phyloP scores from a whole-genome alignment of 1,140 invertebrate genomes.

The Drosophila sp. region DNA sequence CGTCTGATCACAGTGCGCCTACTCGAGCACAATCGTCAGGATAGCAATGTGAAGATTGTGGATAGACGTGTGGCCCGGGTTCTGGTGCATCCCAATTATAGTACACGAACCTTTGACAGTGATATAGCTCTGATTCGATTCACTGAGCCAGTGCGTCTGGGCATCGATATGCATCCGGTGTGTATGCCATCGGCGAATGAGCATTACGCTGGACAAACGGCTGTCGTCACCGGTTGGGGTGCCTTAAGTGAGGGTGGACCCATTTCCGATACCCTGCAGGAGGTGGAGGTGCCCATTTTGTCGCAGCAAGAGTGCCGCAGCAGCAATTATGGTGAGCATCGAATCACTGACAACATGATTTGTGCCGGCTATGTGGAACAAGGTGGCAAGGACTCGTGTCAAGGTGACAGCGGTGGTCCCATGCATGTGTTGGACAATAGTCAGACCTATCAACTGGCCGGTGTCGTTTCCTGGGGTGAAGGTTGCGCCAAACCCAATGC shows the following conservation, averaged over 20 bases:
- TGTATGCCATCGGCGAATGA: constrained; percentile 87
- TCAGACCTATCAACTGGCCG: constrained; percentile 77
- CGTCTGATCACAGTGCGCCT: constrained; percentile 88
- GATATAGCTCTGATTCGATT: constrained; percentile 91
- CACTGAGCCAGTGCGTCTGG: constrained; percentile 85
- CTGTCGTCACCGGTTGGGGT: constrained; percentile 89
- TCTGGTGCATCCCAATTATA: constrained; percentile 68
- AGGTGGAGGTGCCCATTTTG: constrained; percentile 89
- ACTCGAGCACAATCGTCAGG: constrained; percentile 89
- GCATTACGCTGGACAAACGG: constrained; percentile 84
- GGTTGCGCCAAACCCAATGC: constrained; percentile 90
- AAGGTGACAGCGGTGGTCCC: constrained; percentile 89
- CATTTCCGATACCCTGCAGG: constrained; percentile 85
- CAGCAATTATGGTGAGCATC: constrained; percentile 86
- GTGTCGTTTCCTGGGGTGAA: constrained; percentile 91
- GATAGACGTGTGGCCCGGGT: constrained; percentile 82
- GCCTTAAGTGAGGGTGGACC: constrained; percentile 85
- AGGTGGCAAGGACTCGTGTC: constrained; percentile 90
- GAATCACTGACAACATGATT: constrained; percentile 93
- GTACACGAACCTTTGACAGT: constrained; percentile 87
- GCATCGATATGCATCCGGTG: constrained; percentile 87
- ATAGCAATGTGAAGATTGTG: constrained; percentile 66
- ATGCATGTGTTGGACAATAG: constrained; percentile 84
- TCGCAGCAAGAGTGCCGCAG: constrained; percentile 88
- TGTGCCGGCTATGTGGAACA: constrained; percentile 90